Evolutionary conservation across 2,797 vertebrate genomes (phyloP), one percentile per base, ranked within the genome.

Genomic region (Trichosurus vulpecula): DNA sequence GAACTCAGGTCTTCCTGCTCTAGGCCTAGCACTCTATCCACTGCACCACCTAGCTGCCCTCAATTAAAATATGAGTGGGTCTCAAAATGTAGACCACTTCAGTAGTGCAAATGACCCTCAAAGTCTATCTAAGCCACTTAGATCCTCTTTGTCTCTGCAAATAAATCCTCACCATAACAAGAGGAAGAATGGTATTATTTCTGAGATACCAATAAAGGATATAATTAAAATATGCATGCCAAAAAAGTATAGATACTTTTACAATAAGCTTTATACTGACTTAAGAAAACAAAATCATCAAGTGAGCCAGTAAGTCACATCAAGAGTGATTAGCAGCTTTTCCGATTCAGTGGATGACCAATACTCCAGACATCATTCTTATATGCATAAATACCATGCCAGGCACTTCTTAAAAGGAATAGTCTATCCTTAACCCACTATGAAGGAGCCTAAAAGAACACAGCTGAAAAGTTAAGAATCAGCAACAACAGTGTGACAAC

Each of bases 381-480:
- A 41, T 25, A 66, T 66, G 31, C 12, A 35, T 66, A 66, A 66
- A n/a, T 66, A 35, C 4, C 12, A 35, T 66, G 35, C 13, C 13
- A n/a, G 13, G 13, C 58, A 66, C 31, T 35, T 41, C 16, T 41
- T 25, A 81, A 81, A 81, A 81, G 66, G 41, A 81, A 25, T 47
- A 25, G n/a, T 47, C 6, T 2, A 41, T 81, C 19, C 66, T 81
- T 47, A 81, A 9, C n/a, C n/a, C 6, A 41, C n/a, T 9, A 74
- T n/a, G 41, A 74, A 95, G 94, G 95, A 91, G 54, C 51, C 52
- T 66, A n/a, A 92, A 93, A 95, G 89, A 96, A 95, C 90, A 96
- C 95, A 93, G 58, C 1, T 9, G 6, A 93, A 94, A 57, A 94
- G 87, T 57, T 6, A 58, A 95, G 93, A 13, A 90, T 11, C 56